Evolutionary conservation across 2,113 vertebrate genomes (phyloP).

Genomic region (Zootoca vivipara): DNA sequence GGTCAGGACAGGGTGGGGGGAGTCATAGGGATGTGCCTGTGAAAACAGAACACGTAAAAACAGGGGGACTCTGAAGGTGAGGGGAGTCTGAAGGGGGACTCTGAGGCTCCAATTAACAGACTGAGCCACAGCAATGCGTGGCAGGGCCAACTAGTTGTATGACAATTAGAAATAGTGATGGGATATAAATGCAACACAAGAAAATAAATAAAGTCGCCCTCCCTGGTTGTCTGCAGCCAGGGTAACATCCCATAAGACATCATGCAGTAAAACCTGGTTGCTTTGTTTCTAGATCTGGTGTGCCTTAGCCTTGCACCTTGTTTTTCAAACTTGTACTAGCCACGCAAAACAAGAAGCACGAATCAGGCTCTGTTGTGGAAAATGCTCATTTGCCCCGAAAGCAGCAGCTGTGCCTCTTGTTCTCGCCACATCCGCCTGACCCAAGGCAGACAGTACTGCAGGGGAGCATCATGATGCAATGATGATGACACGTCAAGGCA

Average conservation of each 20-base stretch:
- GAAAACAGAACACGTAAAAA: too few relatives aligned
- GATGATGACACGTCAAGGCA: not conserved
- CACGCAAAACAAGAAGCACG: not conserved
- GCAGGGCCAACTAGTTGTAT: too few relatives aligned
- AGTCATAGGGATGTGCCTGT: too few relatives aligned
- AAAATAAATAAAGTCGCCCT: not conserved
- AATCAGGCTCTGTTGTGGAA: not conserved
- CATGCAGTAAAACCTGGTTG: too few relatives aligned
- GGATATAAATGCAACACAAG: too few relatives aligned
- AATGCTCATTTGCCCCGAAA: not conserved
- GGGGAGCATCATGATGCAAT: not conserved
- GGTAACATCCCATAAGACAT: not conserved
- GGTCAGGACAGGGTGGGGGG: too few relatives aligned
- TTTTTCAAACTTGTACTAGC: not conserved
- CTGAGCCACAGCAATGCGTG: too few relatives aligned
- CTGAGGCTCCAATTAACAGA: too few relatives aligned
- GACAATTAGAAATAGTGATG: too few relatives aligned
- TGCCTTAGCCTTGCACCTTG: not conserved
- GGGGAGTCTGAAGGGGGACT: too few relatives aligned
- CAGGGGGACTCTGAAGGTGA: too few relatives aligned
- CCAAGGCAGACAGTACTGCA: not conserved
- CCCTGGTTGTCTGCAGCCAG: not conserved
- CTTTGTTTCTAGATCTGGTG: not conserved
- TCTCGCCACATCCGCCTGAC: not conserved
- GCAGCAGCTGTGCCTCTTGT: not conserved